phyloP scores from a whole-genome alignment of 2,888 invertebrate genomes.

The Napeogenes sylphis region DNA sequence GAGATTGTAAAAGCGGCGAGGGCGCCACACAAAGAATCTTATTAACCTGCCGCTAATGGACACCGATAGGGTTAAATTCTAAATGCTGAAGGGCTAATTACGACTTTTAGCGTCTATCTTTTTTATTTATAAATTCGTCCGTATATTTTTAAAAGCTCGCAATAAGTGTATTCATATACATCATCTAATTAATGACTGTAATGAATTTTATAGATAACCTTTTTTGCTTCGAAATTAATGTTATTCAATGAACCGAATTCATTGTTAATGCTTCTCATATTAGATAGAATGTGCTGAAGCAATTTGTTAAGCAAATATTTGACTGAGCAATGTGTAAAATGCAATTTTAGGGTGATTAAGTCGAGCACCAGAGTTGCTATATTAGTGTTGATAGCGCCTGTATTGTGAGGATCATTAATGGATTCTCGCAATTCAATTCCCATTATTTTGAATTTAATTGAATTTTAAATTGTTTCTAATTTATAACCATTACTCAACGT shows the following conservation, averaged over 20 bases:
- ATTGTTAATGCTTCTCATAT: conserved; percentile 25
- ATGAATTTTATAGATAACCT: not conserved
- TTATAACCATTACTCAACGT: too few relatives aligned
- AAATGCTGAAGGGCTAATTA: conserved; percentile 38
- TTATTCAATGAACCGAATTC: conserved; percentile 26
- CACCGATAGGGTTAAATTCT: conserved; percentile 55
- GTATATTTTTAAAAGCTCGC: not conserved
- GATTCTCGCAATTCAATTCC: too few relatives aligned
- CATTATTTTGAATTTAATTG: too few relatives aligned
- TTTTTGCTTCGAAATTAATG: conserved; percentile 13
- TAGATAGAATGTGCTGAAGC: conserved; percentile 22
- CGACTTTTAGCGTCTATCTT: not conserved
- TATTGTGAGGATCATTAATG: too few relatives aligned
- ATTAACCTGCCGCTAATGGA: conserved; percentile 72
- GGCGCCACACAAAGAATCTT: conserved; percentile 65
- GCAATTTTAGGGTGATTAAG: conserved; percentile 22
- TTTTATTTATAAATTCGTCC: not conserved
- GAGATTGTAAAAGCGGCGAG: conserved; percentile 65
- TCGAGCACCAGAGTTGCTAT: conserved; percentile 14
- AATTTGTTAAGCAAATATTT: conserved; percentile 27
- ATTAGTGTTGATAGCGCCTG: too few relatives aligned
- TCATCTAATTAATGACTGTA: not conserved
- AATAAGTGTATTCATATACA: not conserved
- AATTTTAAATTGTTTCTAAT: too few relatives aligned
- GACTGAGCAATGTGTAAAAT: conserved; percentile 22